Conservation (phyloP, 2,888 invertebrate species). For the Osedax frankpressi region DNA sequence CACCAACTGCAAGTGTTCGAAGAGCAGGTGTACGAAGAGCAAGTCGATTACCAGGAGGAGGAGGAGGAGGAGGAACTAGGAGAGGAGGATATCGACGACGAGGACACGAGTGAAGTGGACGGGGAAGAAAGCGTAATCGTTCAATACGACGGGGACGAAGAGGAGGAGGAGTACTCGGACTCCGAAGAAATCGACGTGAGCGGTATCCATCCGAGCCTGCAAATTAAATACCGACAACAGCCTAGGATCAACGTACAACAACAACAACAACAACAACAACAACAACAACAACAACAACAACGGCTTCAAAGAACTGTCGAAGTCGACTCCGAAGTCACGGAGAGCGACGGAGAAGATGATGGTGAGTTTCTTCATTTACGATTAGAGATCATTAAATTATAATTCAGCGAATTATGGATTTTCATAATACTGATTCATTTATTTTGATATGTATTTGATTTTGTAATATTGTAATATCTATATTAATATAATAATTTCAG, state of each 20-base stretch:
- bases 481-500: not conserved
- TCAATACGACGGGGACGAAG: not conserved
- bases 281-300: no score
- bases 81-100: not conserved
- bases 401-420: no score
- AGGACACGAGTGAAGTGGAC: not conserved
- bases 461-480: not conserved
- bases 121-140: no score
- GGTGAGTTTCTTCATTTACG: not conserved
- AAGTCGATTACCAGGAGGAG: not conserved
- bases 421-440: no score
- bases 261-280: no score
- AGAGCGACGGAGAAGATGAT: not conserved
- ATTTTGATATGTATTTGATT: no score
- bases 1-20: no score
- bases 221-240: no score
- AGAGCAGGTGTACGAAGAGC: not conserved
- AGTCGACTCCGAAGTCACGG: not conserved
- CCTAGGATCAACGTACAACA: no score
- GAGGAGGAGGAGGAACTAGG: not conserved
- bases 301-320: no score
- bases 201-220: no score
- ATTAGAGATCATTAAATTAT: not conserved
- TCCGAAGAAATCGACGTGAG: not conserved
- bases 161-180: not conserved